Conservation (phyloP, 2,113 vertebrate species). For the Catharus minimus region DNA sequence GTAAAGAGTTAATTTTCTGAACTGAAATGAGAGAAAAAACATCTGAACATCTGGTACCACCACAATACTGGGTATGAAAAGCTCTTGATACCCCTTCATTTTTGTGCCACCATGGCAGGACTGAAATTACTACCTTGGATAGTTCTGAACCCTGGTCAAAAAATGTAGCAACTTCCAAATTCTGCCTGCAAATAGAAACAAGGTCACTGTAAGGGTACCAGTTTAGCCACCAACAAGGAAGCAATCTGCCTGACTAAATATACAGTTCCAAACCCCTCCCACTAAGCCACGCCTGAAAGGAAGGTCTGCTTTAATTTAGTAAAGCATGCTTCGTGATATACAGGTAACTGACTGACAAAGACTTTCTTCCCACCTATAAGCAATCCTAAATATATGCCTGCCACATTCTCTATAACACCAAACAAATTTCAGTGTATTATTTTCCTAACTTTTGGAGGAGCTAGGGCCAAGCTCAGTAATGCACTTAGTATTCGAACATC, state of each 20-base stretch:
- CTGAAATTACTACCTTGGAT: not conserved
- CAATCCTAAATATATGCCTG: not conserved
- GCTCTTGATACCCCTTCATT: not conserved
- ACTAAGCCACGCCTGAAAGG: not conserved
- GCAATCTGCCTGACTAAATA: not conserved
- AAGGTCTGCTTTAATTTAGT: not conserved
- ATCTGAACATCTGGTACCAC: not conserved
- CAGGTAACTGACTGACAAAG: not conserved
- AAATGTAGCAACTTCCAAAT: not conserved
- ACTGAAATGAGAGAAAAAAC: not conserved
- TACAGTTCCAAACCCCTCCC: not conserved
- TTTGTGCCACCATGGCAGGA: not conserved
- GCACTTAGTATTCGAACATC: slow-evolving; percentile 13
- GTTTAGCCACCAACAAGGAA: not conserved
- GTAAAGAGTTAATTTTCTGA: slow-evolving; percentile 6
- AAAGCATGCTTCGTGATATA: not conserved
- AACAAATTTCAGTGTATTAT: not conserved
- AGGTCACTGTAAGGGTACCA: not conserved
- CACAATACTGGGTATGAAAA: not conserved
- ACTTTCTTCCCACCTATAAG: not conserved
- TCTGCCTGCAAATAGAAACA: not conserved
- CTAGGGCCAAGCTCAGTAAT: not conserved
- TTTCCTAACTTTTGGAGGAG: not conserved
- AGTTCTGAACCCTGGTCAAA: not conserved
- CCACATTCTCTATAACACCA: not conserved